phyloP scores from a whole-genome alignment of 1,140 invertebrate genomes.

The Parapsyche elsis region DNA sequence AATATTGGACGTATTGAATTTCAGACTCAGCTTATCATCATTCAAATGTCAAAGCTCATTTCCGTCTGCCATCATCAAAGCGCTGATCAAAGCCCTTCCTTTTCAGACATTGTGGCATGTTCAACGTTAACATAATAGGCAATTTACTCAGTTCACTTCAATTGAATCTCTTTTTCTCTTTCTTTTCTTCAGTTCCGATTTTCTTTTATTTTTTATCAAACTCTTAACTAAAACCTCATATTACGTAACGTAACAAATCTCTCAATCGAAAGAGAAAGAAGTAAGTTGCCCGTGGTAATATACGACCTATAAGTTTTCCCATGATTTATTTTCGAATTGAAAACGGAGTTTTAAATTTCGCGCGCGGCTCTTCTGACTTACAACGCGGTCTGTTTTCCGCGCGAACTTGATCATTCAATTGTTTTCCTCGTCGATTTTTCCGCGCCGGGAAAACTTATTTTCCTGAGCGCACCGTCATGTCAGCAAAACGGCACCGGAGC shows the following conservation, averaged over 20 bases:
- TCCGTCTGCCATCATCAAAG: neutral
- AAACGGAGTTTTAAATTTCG: neutral
- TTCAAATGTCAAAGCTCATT: constrained; percentile 10
- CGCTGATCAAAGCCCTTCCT: neutral
- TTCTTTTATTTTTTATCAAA: too few species aligned
- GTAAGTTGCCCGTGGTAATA: too few species aligned
- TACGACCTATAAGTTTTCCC: too few species aligned
- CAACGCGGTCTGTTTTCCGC: neutral
- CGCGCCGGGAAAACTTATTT: constrained; percentile 30
- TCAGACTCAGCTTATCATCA: neutral
- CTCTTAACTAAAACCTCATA: too few species aligned
- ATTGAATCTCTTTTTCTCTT: neutral
- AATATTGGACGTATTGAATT: neutral
- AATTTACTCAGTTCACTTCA: neutral
- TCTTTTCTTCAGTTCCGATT: neutral
- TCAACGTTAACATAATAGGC: neutral
- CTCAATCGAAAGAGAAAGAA: too few species aligned
- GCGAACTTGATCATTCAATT: constrained; percentile 48
- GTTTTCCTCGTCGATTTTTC: constrained; percentile 47
- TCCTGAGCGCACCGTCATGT: constrained; percentile 6
- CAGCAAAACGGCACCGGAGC: constrained; percentile 21
- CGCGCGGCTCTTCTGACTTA: neutral
- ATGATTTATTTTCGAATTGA: neutral
- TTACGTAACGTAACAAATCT: too few species aligned
- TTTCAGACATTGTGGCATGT: neutral